Evolutionary conservation across 2,797 vertebrate species (phyloP), one percentile per base, ranked within the genome.

Genomic region (Luscinia luscinia): DNA sequence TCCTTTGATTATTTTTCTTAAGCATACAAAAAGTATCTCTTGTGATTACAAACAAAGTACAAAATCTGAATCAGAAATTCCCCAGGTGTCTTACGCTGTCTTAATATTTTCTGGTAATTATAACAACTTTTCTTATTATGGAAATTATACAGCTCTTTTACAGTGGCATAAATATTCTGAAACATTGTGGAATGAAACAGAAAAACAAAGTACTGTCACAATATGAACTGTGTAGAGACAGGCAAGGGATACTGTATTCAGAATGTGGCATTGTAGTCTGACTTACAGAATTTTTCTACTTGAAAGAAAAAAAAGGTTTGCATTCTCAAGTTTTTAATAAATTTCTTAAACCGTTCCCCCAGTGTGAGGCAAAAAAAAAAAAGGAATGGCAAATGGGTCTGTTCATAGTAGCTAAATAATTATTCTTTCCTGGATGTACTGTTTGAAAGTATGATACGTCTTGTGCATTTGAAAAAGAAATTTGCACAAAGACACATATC

Each of bases 21-120:
- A 64, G 40, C 36, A 58, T 34, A 34, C 88, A 95, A 94, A 78
- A 74, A 9, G 1, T 63, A 91, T 93, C 85, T 84, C 82, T 92
- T 96, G 78, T 89, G 66, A 95, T 95, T 95, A 94, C 94, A 63
- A 95, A 95, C 58, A 89, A 93, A 95, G 72, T 90, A 85, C 67
- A 93, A 93, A 96, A 82, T 97, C 78, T 87, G 91, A 96, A 96
- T 96, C 81, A 69, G 91, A 97, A 97, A 93, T 94, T 95, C 93
- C 61, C 80, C 84, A 82, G 48, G 48, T 85, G 40, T 87, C 81
- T 90, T 95, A 80, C 58, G 77, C 83, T 97, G 95, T 97, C 94
- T 96, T 86, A 89, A 68, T 96, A 95, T 96, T 97, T 97, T 97
- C 93, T 96, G 88, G 75, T 84, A 90, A 96, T 97, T 97, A 92